phyloP scores from a whole-genome alignment of 2,113 vertebrate genomes.

The Calypte anna region DNA sequence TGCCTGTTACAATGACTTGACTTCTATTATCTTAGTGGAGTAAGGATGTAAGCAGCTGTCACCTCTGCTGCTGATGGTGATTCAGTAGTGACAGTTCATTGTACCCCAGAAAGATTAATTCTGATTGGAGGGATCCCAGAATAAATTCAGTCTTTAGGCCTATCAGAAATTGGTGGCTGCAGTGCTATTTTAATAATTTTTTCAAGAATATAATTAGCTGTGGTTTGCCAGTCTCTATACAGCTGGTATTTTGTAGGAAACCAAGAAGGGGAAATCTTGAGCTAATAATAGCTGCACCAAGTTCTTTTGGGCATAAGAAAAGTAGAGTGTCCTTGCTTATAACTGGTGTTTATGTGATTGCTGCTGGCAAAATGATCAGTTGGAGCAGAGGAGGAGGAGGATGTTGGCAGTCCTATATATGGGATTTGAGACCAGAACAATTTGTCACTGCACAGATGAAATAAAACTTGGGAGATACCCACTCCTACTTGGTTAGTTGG shows the following conservation, averaged over 20 bases:
- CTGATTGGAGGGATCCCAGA: background rate
- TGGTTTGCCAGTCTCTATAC: background rate
- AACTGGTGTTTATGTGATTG: background rate
- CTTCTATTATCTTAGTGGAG: conserved; percentile 46
- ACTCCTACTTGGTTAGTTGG: background rate
- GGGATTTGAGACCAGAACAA: background rate
- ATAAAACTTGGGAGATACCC: background rate
- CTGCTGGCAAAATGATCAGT: background rate
- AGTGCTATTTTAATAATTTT: background rate
- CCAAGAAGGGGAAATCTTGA: background rate
- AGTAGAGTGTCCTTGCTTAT: background rate
- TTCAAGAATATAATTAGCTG: background rate
- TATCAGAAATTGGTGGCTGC: background rate
- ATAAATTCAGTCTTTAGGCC: conserved; percentile 22
- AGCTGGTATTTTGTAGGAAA: background rate
- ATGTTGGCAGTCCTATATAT: background rate
- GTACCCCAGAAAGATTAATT: conserved; percentile 6
- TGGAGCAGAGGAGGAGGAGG: background rate
- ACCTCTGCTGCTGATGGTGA: conserved; percentile 44
- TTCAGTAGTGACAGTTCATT: conserved; percentile 21
- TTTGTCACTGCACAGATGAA: background rate
- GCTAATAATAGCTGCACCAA: background rate
- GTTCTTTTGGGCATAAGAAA: background rate
- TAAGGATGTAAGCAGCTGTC: conserved; percentile 35
- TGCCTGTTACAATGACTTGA: conserved; percentile 50